Conservation (phyloP, 2,797 vertebrate species). For the Oryzias dopingdopingensis region DNA sequence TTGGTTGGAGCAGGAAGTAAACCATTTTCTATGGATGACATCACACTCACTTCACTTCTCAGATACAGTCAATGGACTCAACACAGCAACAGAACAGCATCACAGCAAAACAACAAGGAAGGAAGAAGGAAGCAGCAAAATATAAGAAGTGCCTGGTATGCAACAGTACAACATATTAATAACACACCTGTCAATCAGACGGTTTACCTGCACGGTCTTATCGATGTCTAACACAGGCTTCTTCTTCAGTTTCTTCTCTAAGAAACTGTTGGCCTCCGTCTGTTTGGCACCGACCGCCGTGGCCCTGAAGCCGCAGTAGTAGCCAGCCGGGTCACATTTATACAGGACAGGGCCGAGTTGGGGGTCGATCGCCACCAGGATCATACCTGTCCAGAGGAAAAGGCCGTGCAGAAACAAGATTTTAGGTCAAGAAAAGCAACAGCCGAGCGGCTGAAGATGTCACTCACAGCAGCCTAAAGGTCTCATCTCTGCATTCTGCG, state of each 20-base stretch:
- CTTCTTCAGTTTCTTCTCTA: conserved; percentile 83
- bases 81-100: too few species aligned
- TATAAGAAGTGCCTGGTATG: too few species aligned
- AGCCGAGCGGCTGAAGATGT: not conserved
- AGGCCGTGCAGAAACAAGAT: not conserved
- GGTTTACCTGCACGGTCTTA: conserved; percentile 72
- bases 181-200: not conserved
- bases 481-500: conserved; percentile 83
- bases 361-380: conserved; percentile 76
- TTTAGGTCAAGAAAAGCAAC: not conserved
- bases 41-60: too few species aligned
- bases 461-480: conserved; percentile 83
- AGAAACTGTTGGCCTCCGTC: conserved; percentile 76
- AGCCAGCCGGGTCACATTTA: conserved; percentile 81
- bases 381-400: conserved; percentile 67
- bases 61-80: too few species aligned
- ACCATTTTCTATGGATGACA: too few species aligned
- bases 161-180: too few species aligned
- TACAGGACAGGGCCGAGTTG: conserved; percentile 74
- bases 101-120: too few species aligned
- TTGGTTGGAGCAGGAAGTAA: too few species aligned
- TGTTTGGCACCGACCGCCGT: conserved; percentile 78
- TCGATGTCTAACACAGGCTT: conserved; percentile 69
- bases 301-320: conserved; percentile 81
- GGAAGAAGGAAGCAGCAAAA: too few species aligned